A percentile compares a stretch with the other conserved stretches of the same genome.
These are phyloP conservation scores for Platycheirus rosarum DNA, from an alignment of 2,888 invertebrate genomes.

Conservation along the genomic window DNA sequence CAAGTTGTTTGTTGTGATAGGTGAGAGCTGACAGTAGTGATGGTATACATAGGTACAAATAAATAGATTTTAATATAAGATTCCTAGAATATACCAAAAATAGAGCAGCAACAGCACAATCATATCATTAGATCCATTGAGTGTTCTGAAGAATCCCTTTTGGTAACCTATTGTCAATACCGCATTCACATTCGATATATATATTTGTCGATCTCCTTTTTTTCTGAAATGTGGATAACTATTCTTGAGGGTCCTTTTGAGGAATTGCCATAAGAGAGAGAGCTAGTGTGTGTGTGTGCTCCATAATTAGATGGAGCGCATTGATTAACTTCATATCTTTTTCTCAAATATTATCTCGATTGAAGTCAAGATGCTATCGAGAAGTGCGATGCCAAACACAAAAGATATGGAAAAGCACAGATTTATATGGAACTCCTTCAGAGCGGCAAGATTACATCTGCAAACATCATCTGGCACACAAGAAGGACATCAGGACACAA, in stretches of 20 bases:
- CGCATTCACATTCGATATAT: too few species aligned
- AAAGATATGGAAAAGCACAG: background rate
- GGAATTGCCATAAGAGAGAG: background rate
- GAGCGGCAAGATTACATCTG: conserved; percentile 6
- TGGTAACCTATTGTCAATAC: too few species aligned
- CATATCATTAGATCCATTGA: too few species aligned
- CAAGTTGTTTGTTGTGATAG: conserved; percentile 71
- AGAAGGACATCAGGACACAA: conserved; percentile 12
- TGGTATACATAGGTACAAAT: conserved; percentile 14
- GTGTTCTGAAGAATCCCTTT: too few species aligned
- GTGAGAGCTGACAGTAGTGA: conserved; percentile 37
- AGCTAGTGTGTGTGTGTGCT: conserved; percentile 11
- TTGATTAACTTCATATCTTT: conserved; percentile 47
- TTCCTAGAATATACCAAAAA: too few species aligned
- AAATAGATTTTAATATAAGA: conserved; percentile 29
- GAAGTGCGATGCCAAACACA: conserved; percentile 42
- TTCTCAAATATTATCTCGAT: conserved; percentile 52
- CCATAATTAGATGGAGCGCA: conserved; percentile 31
- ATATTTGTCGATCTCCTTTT: background rate
- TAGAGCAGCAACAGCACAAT: too few species aligned
- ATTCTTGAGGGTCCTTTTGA: conserved; percentile 23
- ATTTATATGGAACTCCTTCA: background rate
- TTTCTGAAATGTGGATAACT: background rate
- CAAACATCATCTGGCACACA: conserved; percentile 22
- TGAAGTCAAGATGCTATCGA: conserved; percentile 54